Percentiles rank a stretch among this genome's conserved stretches.
Evolutionary conservation across 2,113 vertebrate species (phyloP).

Genomic region (Mobula birostris): DNA sequence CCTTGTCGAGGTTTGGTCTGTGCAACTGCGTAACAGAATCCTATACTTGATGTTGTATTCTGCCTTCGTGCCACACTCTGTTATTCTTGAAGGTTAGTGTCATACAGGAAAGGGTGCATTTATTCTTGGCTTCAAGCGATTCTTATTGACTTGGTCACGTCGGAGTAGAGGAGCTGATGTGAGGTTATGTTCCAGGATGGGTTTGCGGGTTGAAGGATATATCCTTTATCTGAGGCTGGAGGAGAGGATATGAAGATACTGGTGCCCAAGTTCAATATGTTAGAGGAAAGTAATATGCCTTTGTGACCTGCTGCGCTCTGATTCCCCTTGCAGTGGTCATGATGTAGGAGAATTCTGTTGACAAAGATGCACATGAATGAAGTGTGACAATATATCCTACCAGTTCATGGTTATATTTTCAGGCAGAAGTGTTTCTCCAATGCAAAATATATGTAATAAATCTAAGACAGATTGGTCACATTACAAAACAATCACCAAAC

Average conservation of each 20-base stretch:
- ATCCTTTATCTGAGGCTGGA: not conserved
- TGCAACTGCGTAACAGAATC: too few relatives aligned
- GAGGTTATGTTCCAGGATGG: not conserved
- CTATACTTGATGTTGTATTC: not conserved
- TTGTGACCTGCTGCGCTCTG: not conserved
- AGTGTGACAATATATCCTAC: not conserved
- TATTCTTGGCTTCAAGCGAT: constrained; percentile 10
- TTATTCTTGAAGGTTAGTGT: not conserved
- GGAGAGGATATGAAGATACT: not conserved
- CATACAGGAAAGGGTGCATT: not conserved
- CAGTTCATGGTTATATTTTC: not conserved
- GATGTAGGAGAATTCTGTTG: not conserved
- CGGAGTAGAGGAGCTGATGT: not conserved
- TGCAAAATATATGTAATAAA: not conserved
- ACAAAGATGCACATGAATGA: not conserved
- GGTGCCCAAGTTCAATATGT: not conserved
- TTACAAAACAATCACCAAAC: not conserved
- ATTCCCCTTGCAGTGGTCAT: not conserved
- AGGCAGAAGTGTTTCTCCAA: not conserved
- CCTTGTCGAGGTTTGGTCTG: too few relatives aligned
- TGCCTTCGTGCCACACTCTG: not conserved
- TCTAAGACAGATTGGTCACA: not conserved
- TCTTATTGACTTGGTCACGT: not conserved
- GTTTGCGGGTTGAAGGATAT: not conserved
- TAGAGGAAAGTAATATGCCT: not conserved